Base-by-base conservation (phyloP, 2,113 vertebrate species). In the Peucedramus taeniatus region DNA sequence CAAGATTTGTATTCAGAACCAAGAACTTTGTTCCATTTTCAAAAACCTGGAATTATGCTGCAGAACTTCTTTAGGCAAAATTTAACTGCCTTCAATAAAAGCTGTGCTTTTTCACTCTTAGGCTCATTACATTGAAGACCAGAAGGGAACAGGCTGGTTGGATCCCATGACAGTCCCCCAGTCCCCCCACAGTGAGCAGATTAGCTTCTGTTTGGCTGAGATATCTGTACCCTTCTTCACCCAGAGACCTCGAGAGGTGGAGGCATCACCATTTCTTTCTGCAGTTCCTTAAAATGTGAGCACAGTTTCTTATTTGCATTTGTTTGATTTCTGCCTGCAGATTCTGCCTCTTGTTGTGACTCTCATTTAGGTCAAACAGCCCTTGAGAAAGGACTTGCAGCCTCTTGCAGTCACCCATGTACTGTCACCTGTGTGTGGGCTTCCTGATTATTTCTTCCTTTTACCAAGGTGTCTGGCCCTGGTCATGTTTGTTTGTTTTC, bases 1-100 rank as follows among this genome's bases (percentile, higher is more conserved):
- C 88, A 93, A 65, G 57, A 92, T 94, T 96, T 93, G 76, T 69
- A 93, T 87, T 95, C 90, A 90, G 80, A 97, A 92, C 50, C 80
- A 71, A 66, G 72, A 82, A 93, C 76, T 93, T 87, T 27, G 60
- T 53, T 92, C 61, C 40, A 8, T 75, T 89, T 95, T 94, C 69
- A 87, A 94, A 95, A 96, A 45, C 70, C 45, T 57, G 19, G 69
- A 87, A 86, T 93, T 94, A 79, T 39, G 57, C 65, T 87, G 76
- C 77, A 94, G 61, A 78, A 89, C 60, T 82, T 94, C 69, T 70
- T 47, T 12, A 54, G 72, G 86, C 61, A 64, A 95, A 87, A 82
- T 37, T 59, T 70, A 60, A 64, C 64, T 50, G 37, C 57, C 80
- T 92, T 79, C 83, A 56, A 14, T 57, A 68, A 71, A 60, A 71